Conservation (phyloP, 2,797 vertebrate genomes). For the Jordanella pulchra region DNA sequence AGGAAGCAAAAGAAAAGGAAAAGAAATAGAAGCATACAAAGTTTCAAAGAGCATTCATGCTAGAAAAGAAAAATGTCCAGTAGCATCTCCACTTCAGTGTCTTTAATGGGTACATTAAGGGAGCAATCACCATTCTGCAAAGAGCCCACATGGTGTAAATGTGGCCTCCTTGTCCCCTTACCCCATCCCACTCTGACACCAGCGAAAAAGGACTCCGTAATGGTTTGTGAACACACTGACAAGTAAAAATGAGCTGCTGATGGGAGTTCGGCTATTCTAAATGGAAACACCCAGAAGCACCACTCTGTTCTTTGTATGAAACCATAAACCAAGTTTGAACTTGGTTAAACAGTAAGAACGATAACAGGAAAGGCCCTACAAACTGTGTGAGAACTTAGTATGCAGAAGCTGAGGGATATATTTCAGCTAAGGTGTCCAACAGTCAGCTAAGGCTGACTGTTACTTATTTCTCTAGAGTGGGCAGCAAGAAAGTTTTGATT, state of each 20-base stretch:
- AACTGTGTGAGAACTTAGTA: background rate
- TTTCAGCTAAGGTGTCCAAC: conserved; percentile 1
- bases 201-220: conserved; percentile 31
- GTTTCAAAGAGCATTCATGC: conserved; percentile 25
- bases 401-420: background rate
- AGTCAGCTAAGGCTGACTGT: background rate
- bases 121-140: conserved; percentile 48
- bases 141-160: conserved; percentile 53
- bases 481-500: background rate
- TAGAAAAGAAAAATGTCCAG: conserved; percentile 37
- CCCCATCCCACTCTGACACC: conserved; percentile 29
- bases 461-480: background rate
- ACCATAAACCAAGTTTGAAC: background rate
- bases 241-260: conserved; percentile 40
- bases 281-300: background rate
- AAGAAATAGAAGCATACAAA: background rate
- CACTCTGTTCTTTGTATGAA: background rate
- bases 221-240: conserved; percentile 40
- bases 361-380: background rate
- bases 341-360: too few species aligned
- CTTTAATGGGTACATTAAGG: conserved; percentile 56
- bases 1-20: conserved; percentile 19
- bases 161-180: background rate
- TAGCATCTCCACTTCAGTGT: conserved; percentile 42
- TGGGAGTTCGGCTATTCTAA: conserved; percentile 27